Percentiles rank a stretch among this genome's conserved stretches.
phyloP scores from a whole-genome alignment of 2,888 invertebrate species.

The Dinocampus coccinellae region DNA sequence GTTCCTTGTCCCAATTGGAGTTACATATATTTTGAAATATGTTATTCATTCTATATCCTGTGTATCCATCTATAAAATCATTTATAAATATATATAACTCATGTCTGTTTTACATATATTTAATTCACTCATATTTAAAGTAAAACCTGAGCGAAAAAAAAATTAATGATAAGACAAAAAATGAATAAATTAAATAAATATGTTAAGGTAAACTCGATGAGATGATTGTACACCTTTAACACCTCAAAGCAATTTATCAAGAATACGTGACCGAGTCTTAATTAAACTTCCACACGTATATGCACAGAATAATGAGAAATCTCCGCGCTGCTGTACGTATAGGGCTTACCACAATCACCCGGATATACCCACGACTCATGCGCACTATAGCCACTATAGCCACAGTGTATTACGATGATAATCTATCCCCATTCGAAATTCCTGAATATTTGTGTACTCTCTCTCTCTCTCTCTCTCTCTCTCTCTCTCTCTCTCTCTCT shows the following conservation, averaged over 20 bases:
- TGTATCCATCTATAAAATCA: background rate
- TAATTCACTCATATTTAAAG: background rate
- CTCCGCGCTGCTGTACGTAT: too few species aligned
- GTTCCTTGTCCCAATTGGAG: conserved; percentile 33
- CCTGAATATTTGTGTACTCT: conserved; percentile 37
- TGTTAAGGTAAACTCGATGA: conserved; percentile 49
- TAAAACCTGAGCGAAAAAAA: background rate
- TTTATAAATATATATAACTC: background rate
- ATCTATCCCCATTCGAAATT: conserved; percentile 41
- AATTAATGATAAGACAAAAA: background rate
- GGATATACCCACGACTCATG: conserved; percentile 11
- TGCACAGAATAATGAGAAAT: conserved; percentile 40
- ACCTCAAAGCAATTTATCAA: conserved; percentile 53
- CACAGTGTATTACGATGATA: conserved; percentile 19
- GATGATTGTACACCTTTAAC: conserved; percentile 53
- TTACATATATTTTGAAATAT: conserved; percentile 21
- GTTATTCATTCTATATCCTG: background rate
- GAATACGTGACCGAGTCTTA: conserved; percentile 54
- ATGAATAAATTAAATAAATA: conserved; percentile 5
- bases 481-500: too few species aligned
- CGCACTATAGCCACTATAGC: conserved; percentile 7
- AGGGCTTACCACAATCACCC: conserved; percentile 1
- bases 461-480: too few species aligned
- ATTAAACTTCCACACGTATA: conserved; percentile 53
- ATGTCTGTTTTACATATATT: background rate